Evolutionary conservation across 2,113 vertebrate genomes (phyloP).

Genomic region (Prionailurus bengalensis): DNA sequence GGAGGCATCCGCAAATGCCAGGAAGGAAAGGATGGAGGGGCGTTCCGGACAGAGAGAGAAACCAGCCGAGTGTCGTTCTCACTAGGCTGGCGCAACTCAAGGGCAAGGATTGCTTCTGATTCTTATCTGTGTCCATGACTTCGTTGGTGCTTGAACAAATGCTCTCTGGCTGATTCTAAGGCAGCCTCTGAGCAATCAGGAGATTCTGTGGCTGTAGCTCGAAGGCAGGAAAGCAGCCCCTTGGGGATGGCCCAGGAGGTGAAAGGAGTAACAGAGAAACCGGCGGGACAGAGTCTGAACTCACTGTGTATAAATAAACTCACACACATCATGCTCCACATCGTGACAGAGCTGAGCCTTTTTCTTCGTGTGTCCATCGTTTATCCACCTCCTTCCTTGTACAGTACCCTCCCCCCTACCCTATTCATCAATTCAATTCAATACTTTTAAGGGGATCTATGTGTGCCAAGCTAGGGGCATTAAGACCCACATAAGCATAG

Average conservation of each 20-base stretch:
- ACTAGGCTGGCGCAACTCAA: background rate
- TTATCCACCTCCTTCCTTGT: background rate
- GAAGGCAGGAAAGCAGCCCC: background rate
- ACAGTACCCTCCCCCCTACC: background rate
- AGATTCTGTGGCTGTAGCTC: background rate
- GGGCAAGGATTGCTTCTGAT: background rate
- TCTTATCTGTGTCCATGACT: background rate
- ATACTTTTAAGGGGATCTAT: background rate
- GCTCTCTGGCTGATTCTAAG: background rate
- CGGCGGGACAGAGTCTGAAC: background rate
- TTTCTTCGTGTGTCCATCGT: background rate
- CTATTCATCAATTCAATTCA: background rate
- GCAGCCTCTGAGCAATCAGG: background rate
- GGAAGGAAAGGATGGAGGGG: background rate
- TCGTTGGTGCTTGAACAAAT: constrained; percentile 8
- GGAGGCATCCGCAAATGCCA: too few relatives aligned
- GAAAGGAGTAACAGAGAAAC: background rate
- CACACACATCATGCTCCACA: background rate
- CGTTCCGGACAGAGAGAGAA: background rate
- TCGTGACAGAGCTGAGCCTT: background rate
- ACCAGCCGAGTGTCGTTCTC: background rate
- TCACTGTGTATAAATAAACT: background rate
- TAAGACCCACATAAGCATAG: background rate
- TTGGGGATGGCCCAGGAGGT: background rate
- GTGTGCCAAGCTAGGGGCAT: background rate